A percentile compares a stretch with the other conserved stretches of the same genome.
Conservation (phyloP, 2,888 invertebrate genomes). For the Augiades crinisus region DNA sequence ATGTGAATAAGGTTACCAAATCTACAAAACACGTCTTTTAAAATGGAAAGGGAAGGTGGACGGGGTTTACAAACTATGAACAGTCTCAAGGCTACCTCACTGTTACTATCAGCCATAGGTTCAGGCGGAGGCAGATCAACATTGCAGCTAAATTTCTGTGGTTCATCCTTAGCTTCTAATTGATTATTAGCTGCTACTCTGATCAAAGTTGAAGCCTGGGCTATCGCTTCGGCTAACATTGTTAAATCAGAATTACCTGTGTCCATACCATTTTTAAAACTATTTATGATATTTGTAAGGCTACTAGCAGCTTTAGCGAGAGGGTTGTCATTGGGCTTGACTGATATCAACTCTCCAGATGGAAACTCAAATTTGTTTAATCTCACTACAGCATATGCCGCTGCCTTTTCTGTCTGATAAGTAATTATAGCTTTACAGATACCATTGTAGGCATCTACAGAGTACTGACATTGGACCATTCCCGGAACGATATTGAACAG, state of each 20-base stretch:
- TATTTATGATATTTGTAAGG: constrained; percentile 59
- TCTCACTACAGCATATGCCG: constrained; percentile 88
- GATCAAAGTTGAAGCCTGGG: constrained; percentile 88
- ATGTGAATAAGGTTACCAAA: constrained; percentile 96
- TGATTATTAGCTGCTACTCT: constrained; percentile 81
- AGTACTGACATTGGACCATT: constrained; percentile 65
- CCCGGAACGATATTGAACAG: constrained; percentile 93
- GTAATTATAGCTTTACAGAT: constrained; percentile 61
- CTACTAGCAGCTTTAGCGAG: constrained; percentile 61
- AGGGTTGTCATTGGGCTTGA: constrained; percentile 83
- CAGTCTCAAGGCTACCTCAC: constrained; percentile 84
- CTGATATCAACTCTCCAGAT: constrained; percentile 90
- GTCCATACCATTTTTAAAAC: constrained; percentile 61
- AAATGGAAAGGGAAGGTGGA: constrained; percentile 87
- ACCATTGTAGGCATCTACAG: constrained; percentile 70
- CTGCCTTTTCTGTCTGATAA: constrained; percentile 60
- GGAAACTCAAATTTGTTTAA: constrained; percentile 96
- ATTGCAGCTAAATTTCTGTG: constrained; percentile 68
- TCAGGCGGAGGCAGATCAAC: constrained; percentile 88
- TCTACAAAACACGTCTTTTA: constrained; percentile 93
- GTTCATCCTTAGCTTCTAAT: constrained; percentile 37
- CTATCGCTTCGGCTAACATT: constrained; percentile 88
- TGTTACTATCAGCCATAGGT: constrained; percentile 83
- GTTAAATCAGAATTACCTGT: constrained; percentile 76
- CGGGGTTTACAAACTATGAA: constrained; percentile 84